Conservation (phyloP, 1,140 invertebrate species). For the Scaptomyza montana region DNA sequence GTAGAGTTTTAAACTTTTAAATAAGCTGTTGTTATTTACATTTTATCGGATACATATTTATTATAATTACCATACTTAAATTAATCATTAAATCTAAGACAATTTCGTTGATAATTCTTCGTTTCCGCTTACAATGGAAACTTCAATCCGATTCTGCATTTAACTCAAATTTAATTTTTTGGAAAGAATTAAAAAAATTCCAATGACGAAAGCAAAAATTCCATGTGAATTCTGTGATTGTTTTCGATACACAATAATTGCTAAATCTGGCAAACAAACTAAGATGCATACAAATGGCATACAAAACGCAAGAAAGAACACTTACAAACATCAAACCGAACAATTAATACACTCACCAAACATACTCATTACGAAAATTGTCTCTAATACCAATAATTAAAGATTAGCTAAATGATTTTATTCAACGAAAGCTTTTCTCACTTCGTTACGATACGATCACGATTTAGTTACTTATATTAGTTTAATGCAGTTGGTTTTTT, state of each 20-base stretch:
- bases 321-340: background rate
- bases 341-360: conserved; percentile 2
- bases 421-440: background rate
- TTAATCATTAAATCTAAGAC: background rate
- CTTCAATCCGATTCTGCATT: background rate
- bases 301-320: background rate
- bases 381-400: background rate
- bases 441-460: conserved; percentile 8
- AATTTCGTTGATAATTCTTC: background rate
- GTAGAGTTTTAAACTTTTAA: too few relatives aligned
- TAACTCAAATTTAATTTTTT: background rate
- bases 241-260: conserved; percentile 7
- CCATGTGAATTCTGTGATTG: background rate
- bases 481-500: too few relatives aligned
- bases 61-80: background rate
- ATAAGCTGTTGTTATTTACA: too few relatives aligned
- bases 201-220: background rate
- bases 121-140: background rate
- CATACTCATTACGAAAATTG: background rate
- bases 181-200: background rate
- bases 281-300: conserved; percentile 20
- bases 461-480: background rate
- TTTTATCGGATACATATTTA: background rate
- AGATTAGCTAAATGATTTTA: background rate
- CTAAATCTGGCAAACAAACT: background rate